phyloP scores from a whole-genome alignment of 2,797 vertebrate species.

The Premnoplex brunnescens region DNA sequence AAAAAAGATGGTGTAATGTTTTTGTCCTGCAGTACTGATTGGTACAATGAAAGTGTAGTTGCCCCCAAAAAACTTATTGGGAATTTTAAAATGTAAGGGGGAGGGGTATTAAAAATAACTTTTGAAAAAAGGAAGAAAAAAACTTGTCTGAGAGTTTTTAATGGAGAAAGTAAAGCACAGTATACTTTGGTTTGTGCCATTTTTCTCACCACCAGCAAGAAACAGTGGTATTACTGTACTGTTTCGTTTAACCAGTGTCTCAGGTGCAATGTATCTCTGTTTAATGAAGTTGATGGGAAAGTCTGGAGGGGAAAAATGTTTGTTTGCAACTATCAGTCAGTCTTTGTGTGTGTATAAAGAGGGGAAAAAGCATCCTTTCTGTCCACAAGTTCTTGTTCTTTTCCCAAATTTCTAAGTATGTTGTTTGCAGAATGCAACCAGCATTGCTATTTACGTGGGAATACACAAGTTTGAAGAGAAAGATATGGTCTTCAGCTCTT shows the following conservation, averaged over 20 bases:
- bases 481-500: background rate
- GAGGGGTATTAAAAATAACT: slow-evolving; percentile 68
- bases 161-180: background rate
- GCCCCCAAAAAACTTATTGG: slow-evolving; percentile 1
- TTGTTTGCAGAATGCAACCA: background rate
- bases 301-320: background rate
- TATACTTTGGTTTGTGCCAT: background rate
- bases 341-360: background rate
- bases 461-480: background rate
- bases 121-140: background rate
- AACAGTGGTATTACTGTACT: background rate
- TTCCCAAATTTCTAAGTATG: background rate
- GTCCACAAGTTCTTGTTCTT: background rate
- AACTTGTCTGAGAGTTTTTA: slow-evolving; percentile 15
- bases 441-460: background rate
- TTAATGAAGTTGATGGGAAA: background rate
- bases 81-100: slow-evolving; percentile 59
- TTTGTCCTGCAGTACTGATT: slow-evolving; percentile 34
- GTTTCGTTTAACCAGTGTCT: background rate
- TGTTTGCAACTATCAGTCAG: background rate
- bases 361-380: background rate
- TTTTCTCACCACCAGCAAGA: background rate
- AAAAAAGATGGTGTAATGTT: slow-evolving; percentile 34
- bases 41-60: slow-evolving; percentile 44
- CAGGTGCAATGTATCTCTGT: background rate